Base-by-base conservation (phyloP, 2,797 vertebrate species). In the Danio aesculapii region DNA sequence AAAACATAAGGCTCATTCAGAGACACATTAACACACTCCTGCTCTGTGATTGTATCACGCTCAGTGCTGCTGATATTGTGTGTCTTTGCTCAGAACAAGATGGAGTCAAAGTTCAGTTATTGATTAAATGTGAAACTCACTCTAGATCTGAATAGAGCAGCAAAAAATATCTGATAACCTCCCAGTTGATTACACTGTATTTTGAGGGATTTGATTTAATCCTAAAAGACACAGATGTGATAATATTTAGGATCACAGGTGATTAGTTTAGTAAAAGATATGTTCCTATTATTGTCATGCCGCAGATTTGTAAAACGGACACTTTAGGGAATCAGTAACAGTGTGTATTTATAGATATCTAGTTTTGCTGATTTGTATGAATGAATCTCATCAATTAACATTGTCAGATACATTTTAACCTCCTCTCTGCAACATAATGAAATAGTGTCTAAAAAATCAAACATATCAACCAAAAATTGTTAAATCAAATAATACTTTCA, bases 131-230 rank as follows among this genome's bases (percentile, higher is more conserved):
- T 9, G 9, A 1, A 17, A 13, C 58, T 52, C 4, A 12, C 17
- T 47, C 41, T 55, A 43, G 50, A 2, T 46, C 47, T 67, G 14
- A 58, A 17, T 47, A 77, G 1, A 47, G 6, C 14, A 67, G 19
- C 16, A 53, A 64, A 43, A 30, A 52, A 12, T 12, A 50, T 53
- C 73, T 55, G 49, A 64, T 53, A 19, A 66, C 62, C 12, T 66
- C 3, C 4, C 30, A 61, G n/a, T 12, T 21, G 69, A 72, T 72
- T 1, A 72, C 4, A 43, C 47, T 14, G 66, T 8, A 5, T 7
- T 55, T 55, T 44, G 17, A 49, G 1, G 11, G 1, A 55, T 75
- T 44, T 21, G 30, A 53, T 52, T 53, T 50, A 6, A 1, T 55
- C 53, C 11, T 19, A n/a, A 3, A 52, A 52, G 49, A 69, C 8